Percentiles rank a stretch among this genome's conserved stretches.
Evolutionary conservation across 2,888 invertebrate genomes (phyloP).

Genomic region (Lepidochitona cinerea): DNA sequence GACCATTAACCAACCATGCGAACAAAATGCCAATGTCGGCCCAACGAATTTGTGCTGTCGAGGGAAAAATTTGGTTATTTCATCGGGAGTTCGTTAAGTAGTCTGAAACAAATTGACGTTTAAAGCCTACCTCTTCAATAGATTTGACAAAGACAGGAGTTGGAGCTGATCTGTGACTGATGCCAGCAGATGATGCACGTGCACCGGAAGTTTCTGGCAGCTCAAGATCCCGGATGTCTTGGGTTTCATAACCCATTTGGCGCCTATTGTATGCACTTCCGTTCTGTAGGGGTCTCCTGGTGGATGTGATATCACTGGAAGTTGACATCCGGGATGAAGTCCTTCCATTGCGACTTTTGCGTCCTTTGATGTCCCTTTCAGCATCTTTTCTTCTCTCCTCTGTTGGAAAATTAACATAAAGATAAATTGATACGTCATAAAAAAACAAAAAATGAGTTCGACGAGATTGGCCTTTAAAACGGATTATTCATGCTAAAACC

Average conservation of each 20-base stretch:
- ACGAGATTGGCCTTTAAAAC: too few relatives aligned
- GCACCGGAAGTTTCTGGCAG: neutral
- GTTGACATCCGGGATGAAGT: neutral
- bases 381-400: neutral
- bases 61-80: too few relatives aligned
- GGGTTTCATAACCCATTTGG: neutral
- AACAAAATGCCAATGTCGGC: too few relatives aligned
- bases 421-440: too few relatives aligned
- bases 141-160: slow-evolving; percentile 1
- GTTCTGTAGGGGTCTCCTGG: too few relatives aligned
- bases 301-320: neutral
- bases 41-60: too few relatives aligned
- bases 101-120: too few relatives aligned
- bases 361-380: neutral
- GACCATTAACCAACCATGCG: too few relatives aligned
- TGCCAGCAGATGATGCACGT: neutral
- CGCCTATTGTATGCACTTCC: neutral
- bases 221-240: neutral
- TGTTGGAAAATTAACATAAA: too few relatives aligned
- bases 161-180: neutral
- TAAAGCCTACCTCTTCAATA: slow-evolving; percentile 4
- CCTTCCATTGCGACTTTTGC: neutral
- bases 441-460: too few relatives aligned
- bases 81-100: too few relatives aligned
- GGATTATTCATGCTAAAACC: too few relatives aligned